phyloP scores from a whole-genome alignment of 1,140 invertebrate species.

The Lasaia peninsularis region DNA sequence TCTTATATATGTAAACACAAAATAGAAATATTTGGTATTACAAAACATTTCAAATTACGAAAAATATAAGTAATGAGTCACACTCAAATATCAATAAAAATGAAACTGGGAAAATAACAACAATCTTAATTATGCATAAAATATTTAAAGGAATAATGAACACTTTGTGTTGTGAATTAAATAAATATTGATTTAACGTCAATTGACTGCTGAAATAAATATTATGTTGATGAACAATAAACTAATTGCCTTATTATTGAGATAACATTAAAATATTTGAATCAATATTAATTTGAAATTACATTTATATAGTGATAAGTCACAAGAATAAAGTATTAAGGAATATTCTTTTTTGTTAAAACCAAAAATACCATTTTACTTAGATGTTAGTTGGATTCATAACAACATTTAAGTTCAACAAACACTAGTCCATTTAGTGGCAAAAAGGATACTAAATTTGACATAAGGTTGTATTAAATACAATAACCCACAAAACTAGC shows the following conservation, averaged over 20 bases:
- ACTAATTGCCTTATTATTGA: neutral
- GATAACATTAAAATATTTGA: neutral
- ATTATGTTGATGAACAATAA: neutral
- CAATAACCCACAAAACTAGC: no score
- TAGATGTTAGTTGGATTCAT: no score
- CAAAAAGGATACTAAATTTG: no score
- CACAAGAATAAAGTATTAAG: no score
- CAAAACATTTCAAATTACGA: conserved; percentile 58
- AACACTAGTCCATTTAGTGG: no score
- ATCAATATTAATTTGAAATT: no score
- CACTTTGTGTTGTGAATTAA: conserved; percentile 61
- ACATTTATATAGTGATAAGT: no score
- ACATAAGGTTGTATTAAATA: no score
- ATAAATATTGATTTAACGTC: conserved; percentile 52
- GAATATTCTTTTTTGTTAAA: no score
- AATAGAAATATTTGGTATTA: conserved; percentile 73
- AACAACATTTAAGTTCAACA: no score
- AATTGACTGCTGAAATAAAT: conserved; percentile 44
- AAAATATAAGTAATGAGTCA: conserved; percentile 53
- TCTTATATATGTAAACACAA: conserved; percentile 60
- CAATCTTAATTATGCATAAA: conserved; percentile 59
- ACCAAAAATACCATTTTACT: no score
- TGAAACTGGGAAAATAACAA: conserved; percentile 58
- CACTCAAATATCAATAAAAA: conserved; percentile 52
- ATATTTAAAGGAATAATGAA: conserved; percentile 50